Conservation (phyloP, 2,888 invertebrate species). For the Callyntrura guangdongensis region DNA sequence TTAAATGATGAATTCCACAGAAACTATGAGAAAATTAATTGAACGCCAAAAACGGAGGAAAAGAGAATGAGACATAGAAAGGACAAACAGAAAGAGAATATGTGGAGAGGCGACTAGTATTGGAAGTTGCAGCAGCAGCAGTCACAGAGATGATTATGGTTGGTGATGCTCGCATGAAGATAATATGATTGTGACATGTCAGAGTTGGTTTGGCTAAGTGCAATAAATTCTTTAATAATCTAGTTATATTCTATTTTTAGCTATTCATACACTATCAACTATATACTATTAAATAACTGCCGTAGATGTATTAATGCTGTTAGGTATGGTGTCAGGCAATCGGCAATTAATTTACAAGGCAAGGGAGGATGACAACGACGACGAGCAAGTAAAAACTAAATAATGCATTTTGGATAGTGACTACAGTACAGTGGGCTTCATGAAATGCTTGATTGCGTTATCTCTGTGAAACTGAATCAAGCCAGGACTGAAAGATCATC, state of each 20-base stretch:
- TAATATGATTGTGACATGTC: constrained; percentile 61
- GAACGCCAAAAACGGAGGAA: background rate
- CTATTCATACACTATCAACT: constrained; percentile 44
- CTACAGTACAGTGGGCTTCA: background rate
- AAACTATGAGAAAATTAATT: constrained; percentile 18
- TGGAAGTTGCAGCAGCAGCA: background rate
- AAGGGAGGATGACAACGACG: background rate
- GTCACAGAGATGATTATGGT: background rate
- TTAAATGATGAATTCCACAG: constrained; percentile 64
- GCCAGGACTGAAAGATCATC: too few relatives aligned
- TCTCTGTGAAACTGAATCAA: background rate
- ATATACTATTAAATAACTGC: background rate
- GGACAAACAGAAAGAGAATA: background rate
- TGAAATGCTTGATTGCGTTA: constrained; percentile 3
- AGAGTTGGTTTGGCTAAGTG: constrained; percentile 45
- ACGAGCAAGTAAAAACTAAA: background rate
- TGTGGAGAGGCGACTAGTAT: background rate
- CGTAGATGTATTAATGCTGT: background rate
- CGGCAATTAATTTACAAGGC: background rate
- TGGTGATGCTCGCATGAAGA: constrained; percentile 15
- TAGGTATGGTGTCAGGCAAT: background rate
- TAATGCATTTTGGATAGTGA: background rate
- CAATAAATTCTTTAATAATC: constrained; percentile 62
- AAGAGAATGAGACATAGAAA: background rate
- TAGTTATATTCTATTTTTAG: constrained; percentile 7